Percentiles rank a stretch among this genome's conserved stretches.
phyloP scores from a whole-genome alignment of 2,113 vertebrate species.

The Nesogale talazaci region DNA sequence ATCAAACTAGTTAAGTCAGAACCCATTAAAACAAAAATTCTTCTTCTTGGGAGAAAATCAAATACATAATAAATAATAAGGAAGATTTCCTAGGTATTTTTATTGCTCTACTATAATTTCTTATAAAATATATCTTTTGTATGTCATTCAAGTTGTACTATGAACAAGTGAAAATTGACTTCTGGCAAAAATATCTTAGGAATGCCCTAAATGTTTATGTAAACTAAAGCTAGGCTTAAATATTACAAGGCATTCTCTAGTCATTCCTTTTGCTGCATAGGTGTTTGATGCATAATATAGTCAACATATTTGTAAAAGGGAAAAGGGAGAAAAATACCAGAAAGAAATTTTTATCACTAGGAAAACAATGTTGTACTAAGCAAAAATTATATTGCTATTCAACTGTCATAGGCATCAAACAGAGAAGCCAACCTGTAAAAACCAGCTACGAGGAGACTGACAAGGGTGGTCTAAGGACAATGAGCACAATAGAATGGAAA shows the following conservation, averaged over 20 bases:
- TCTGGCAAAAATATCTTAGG: conserved; percentile 31
- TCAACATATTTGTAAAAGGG: conserved; percentile 30
- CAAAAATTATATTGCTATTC: conserved; percentile 6
- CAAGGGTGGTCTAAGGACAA: conserved; percentile 14
- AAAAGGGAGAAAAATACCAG: not conserved
- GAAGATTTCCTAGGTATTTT: conserved; percentile 23
- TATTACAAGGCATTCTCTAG: conserved; percentile 65
- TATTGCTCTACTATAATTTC: conserved; percentile 36
- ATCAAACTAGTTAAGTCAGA: conserved; percentile 7
- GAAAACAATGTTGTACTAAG: conserved; percentile 8
- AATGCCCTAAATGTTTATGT: conserved; percentile 24
- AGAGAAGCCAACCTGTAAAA: conserved; percentile 27
- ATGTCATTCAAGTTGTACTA: conserved; percentile 38
- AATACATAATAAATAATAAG: not conserved
- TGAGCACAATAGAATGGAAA: not conserved
- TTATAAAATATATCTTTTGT: conserved; percentile 62
- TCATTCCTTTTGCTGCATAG: not conserved
- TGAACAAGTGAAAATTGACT: conserved; percentile 72
- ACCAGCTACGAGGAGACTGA: not conserved
- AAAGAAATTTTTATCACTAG: conserved; percentile 28
- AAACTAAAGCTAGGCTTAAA: conserved; percentile 58
- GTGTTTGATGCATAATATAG: conserved; percentile 20
- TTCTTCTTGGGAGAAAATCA: conserved; percentile 19
- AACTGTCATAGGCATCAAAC: not conserved
- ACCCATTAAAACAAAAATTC: conserved; percentile 10